Evolutionary conservation across 2,113 vertebrate genomes (phyloP).

Genomic region (Nibea albiflora): DNA sequence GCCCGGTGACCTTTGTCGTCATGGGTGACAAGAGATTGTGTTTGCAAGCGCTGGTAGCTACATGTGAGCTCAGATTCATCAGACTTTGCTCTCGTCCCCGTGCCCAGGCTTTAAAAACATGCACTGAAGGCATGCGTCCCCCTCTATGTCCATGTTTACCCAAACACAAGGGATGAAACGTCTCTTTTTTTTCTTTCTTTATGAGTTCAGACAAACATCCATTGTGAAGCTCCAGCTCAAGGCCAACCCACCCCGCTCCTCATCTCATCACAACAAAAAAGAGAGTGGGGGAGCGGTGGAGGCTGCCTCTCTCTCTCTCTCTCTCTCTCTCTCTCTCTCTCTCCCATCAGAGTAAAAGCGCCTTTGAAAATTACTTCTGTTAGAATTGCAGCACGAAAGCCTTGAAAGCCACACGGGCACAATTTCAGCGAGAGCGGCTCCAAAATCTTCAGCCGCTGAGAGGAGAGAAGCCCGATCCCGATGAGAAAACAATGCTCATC

Average conservation of each 20-base stretch:
- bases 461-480: conserved; percentile 1
- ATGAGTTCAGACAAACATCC: conserved; percentile 47
- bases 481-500: conserved; percentile 31
- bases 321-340: conserved; percentile 22
- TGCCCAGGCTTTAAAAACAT: neutral
- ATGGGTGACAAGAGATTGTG: no score
- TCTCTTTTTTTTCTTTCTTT: conserved; percentile 14
- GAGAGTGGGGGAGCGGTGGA: neutral
- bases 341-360: conserved; percentile 20
- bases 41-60: no score
- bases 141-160: neutral
- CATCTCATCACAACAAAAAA: conserved; percentile 19
- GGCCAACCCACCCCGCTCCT: neutral
- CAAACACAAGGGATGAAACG: conserved; percentile 33
- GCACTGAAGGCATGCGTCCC: neutral
- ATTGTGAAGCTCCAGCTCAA: conserved; percentile 54
- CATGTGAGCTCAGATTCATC: neutral
- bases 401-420: conserved; percentile 19
- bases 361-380: conserved; percentile 50
- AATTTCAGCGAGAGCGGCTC: neutral
- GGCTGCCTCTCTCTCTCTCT: conserved; percentile 24
- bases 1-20: no score
- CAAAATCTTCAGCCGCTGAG: conserved; percentile 15
- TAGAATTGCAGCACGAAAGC: conserved; percentile 18
- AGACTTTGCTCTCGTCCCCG: neutral